Evolutionary conservation across 2,797 vertebrate genomes (phyloP), one percentile per base, ranked within the genome.

Genomic region (Hirundo rustica): DNA sequence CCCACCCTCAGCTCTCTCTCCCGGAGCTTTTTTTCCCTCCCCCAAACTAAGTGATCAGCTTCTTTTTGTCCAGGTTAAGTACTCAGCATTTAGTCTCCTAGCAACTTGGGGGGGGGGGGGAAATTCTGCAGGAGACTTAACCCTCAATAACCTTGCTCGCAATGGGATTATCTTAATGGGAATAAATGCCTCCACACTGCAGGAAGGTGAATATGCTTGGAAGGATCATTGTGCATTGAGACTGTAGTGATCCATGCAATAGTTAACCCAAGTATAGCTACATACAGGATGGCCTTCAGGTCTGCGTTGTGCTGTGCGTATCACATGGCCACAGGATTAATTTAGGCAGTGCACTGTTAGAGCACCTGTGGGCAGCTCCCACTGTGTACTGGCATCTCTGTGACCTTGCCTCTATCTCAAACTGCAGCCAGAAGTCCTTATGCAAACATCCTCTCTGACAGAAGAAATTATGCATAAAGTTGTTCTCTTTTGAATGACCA

Each of bases 291-390:
- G 67, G 55, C 45, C 23, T 67, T 58, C 45, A 32, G 16, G 13
- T 14, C 9, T 27, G 8, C n/a, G 3, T 27, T 64, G 42, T 47
- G 22, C 65, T 2, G 0, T 26, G 25, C 0, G 0, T 22, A 10
- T 42, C 16, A 9, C n/a, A 11, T 0, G 1, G 26, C 27, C 48
- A 10, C 18, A 22, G n/a, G 15, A 44, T 11, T 27, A 64, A 27
- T 13, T 53, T 21, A 30, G 10, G 12, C 40, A 29, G 32, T 0
- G 0, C 6, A 4, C 27, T 55, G 25, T 45, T 27, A 36, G 19
- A 61, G 16, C 16, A 72, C 16, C 1, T 1, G 3, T 3, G 1
- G n/a, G 40, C 30, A 75, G 36, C 10, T 88, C 11, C 25, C 20
- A 17, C 2, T 0, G 30, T 26, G 2, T 51, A 5, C 9, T 44